These are phyloP conservation scores for Clytia hemisphaerica DNA, from an alignment of 30 jellyfish, hydroid and myxozoan genomes.

Conservation along the genomic window DNA sequence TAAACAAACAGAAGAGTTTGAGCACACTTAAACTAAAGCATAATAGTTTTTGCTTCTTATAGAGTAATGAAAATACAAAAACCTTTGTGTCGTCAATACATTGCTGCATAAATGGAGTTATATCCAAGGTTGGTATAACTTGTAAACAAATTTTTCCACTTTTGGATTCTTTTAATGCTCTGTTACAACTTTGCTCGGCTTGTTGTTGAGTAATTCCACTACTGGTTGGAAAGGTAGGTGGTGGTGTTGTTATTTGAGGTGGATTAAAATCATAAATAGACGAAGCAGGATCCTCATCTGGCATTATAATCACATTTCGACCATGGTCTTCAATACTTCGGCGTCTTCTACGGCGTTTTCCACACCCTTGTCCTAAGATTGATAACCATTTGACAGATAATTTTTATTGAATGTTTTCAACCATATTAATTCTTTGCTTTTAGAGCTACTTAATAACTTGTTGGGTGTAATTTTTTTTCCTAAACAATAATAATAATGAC, in stretches of 20 bases:
- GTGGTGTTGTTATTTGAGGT: constrained; percentile 15
- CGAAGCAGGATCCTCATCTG: constrained; percentile 26
- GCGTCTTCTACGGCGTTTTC: neutral
- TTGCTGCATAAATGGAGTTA: constrained; percentile 29
- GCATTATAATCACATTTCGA: constrained; percentile 5
- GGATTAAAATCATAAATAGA: constrained; percentile 30
- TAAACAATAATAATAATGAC: too few relatives aligned
- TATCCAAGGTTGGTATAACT: constrained; percentile 14
- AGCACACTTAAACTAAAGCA: too few relatives aligned
- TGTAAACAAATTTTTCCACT: constrained; percentile 35
- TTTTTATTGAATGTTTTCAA: too few relatives aligned
- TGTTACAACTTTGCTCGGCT: constrained; percentile 13
- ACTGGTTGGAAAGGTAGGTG: constrained; percentile 37
- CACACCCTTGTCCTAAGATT: too few relatives aligned
- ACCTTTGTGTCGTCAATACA: constrained; percentile 52
- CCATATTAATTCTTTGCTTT: too few relatives aligned
- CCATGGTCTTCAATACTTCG: too few relatives aligned
- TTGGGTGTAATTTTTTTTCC: too few relatives aligned
- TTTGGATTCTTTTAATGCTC: constrained; percentile 10
- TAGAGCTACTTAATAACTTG: too few relatives aligned
- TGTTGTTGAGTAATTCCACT: constrained; percentile 33
- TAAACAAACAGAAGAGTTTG: too few relatives aligned
- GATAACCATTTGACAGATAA: too few relatives aligned
- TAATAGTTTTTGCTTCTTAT: too few relatives aligned
- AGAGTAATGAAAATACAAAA: too few relatives aligned